These are phyloP conservation scores for Lineus longissimus DNA, from an alignment of 1,140 invertebrate species.

Conservation along the genomic window DNA sequence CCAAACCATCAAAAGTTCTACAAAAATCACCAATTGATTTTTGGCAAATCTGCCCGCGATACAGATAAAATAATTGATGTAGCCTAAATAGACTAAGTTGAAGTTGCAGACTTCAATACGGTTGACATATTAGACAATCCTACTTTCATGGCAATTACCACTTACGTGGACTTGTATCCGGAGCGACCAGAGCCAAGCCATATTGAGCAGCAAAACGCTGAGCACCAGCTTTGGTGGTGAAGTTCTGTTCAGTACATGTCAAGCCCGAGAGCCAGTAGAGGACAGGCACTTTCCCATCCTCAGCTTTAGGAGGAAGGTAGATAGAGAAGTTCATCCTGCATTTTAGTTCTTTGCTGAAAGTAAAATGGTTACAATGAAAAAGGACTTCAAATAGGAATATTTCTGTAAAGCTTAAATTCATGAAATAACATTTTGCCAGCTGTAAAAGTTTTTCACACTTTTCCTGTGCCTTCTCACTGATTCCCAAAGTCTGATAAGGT, in stretches of 20 bases:
- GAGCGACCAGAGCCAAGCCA: slow-evolving; percentile 80
- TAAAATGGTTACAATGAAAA: slow-evolving; percentile 10
- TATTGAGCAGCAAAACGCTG: slow-evolving; percentile 81
- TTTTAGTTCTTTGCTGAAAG: slow-evolving; percentile 68
- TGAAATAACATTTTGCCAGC: not conserved
- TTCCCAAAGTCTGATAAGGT: too few relatives aligned
- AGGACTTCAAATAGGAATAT: not conserved
- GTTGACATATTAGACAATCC: too few relatives aligned
- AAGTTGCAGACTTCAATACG: too few relatives aligned
- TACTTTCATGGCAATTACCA: slow-evolving; percentile 17
- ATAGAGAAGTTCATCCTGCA: slow-evolving; percentile 92
- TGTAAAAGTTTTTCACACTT: too few relatives aligned
- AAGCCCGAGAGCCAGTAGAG: slow-evolving; percentile 90
- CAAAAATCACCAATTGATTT: too few relatives aligned
- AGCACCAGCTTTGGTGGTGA: slow-evolving; percentile 89
- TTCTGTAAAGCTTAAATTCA: not conserved
- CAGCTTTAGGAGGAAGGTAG: slow-evolving; percentile 76
- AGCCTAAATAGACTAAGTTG: too few relatives aligned
- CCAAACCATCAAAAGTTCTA: too few relatives aligned
- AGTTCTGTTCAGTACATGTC: slow-evolving; percentile 94
- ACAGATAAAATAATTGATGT: too few relatives aligned
- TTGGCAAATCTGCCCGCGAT: too few relatives aligned
- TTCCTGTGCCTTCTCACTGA: too few relatives aligned
- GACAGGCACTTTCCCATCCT: slow-evolving; percentile 71
- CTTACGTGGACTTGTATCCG: slow-evolving; percentile 89